phyloP scores from a whole-genome alignment of 2,797 vertebrate genomes.

The Taenioides sp. region DNA sequence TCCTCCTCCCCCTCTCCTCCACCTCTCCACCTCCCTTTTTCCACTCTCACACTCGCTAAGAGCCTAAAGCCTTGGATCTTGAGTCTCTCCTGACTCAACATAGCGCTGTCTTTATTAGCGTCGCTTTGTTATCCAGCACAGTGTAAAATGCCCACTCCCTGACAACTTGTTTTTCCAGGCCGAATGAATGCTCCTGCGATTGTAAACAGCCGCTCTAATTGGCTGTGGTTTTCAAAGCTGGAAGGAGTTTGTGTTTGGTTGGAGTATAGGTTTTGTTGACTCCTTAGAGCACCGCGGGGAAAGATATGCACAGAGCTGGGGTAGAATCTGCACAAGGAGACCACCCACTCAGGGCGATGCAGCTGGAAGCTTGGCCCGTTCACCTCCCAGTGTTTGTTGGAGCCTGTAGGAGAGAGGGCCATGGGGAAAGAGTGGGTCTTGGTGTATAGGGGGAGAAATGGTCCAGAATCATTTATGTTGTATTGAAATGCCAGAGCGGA shows the following conservation, averaged over 20 bases:
- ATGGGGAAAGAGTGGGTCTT: slow-evolving; percentile 1
- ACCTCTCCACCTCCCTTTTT: slow-evolving; percentile 11
- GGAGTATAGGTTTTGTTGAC: slow-evolving; percentile 11
- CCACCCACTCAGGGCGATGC: slow-evolving; percentile 1
- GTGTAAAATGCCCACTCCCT: slow-evolving; percentile 24
- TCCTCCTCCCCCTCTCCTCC: not conserved
- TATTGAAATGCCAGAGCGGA: slow-evolving; percentile 34
- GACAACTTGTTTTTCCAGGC: slow-evolving; percentile 13
- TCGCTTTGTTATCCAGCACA: slow-evolving; percentile 21
- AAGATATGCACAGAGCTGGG: slow-evolving; percentile 15
- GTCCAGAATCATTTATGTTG: slow-evolving; percentile 44
- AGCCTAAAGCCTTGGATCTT: slow-evolving; percentile 30
- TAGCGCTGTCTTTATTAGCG: slow-evolving; percentile 29
- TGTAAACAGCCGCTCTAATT: slow-evolving; percentile 29
- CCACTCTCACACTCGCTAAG: slow-evolving; percentile 12
- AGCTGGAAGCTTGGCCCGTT: slow-evolving; percentile 24
- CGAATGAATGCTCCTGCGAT: slow-evolving; percentile 17
- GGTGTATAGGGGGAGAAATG: slow-evolving; percentile 30
- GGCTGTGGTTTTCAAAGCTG: slow-evolving; percentile 25
- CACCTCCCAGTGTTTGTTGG: not conserved
- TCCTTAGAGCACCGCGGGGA: not conserved
- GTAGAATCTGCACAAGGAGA: slow-evolving; percentile 34
- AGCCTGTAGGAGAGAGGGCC: not conserved
- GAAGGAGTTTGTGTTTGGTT: slow-evolving; percentile 14
- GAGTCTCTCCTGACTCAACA: slow-evolving; percentile 40